These are phyloP conservation scores for Lysandra coridon DNA, from an alignment of 2,888 invertebrate genomes.

Conservation along the genomic window DNA sequence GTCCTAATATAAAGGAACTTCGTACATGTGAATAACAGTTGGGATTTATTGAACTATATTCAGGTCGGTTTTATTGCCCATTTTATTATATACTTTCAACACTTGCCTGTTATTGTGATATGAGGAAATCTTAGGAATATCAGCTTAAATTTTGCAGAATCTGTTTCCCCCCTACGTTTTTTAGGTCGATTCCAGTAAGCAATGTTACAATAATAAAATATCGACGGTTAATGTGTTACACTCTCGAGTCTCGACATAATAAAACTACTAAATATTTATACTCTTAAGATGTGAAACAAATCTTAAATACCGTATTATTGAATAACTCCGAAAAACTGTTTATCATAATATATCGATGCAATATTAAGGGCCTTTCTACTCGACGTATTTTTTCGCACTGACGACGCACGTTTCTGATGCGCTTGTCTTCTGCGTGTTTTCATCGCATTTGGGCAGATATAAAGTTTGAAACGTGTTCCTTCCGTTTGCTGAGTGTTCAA, in stretches of 20 bases:
- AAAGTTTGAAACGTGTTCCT: too few species aligned
- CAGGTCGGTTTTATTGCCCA: constrained; percentile 22
- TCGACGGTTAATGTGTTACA: too few species aligned
- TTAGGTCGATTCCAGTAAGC: neutral
- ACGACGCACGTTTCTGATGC: too few species aligned
- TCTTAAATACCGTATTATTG: too few species aligned
- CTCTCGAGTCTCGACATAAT: neutral
- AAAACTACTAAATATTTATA: neutral
- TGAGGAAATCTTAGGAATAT: neutral
- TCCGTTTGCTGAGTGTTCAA: too few species aligned
- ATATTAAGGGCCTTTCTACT: too few species aligned
- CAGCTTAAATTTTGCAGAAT: neutral
- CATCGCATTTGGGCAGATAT: too few species aligned
- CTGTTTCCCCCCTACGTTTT: neutral
- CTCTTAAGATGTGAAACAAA: too few species aligned
- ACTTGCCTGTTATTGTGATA: neutral
- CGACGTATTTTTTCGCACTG: too few species aligned
- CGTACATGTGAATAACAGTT: constrained; percentile 26
- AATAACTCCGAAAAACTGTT: too few species aligned
- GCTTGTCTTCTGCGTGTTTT: too few species aligned
- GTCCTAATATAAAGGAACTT: constrained; percentile 29
- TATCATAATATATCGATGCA: too few species aligned
- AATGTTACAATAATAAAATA: neutral
- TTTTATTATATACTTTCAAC: constrained; percentile 27
- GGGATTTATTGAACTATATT: constrained; percentile 30